A percentile compares a stretch with the other conserved stretches of the same genome.
These are phyloP conservation scores for Poeciliopsis gracilis DNA, from an alignment of 2,797 vertebrate genomes.

Conservation along the genomic window DNA sequence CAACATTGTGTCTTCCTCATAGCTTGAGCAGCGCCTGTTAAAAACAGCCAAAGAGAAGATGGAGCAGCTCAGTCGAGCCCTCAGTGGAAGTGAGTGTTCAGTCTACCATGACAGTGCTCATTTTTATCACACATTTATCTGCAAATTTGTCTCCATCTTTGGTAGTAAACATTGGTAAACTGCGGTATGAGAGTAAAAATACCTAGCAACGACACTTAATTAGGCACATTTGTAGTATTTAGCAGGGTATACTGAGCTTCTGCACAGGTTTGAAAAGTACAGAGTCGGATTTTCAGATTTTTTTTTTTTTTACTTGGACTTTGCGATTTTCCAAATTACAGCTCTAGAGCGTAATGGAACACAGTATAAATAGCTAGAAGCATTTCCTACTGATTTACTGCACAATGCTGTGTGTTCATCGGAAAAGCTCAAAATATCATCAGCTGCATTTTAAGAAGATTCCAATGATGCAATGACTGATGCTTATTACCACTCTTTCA, in stretches of 20 bases:
- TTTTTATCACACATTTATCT: constrained; percentile 42
- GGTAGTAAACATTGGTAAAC: constrained; percentile 23
- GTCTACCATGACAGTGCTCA: constrained; percentile 33
- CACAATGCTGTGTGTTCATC: neutral
- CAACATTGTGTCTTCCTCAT: constrained; percentile 55
- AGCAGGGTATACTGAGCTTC: neutral
- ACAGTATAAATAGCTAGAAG: neutral
- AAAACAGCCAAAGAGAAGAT: constrained; percentile 99
- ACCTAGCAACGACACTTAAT: constrained; percentile 26
- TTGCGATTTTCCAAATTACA: neutral
- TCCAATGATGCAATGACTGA: neutral
- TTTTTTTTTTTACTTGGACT: too few relatives aligned
- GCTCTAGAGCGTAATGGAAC: neutral
- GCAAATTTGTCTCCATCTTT: constrained; percentile 42
- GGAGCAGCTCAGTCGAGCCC: constrained; percentile 96
- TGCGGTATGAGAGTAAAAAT: constrained; percentile 9
- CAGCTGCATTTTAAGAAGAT: neutral
- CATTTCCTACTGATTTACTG: neutral
- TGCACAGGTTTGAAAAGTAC: neutral
- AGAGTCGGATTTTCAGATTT: neutral
- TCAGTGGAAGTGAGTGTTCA: constrained; percentile 90
- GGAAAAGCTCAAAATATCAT: neutral
- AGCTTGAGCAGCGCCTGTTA: constrained; percentile 97
- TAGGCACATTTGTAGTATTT: constrained; percentile 29
- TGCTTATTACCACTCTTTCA: neutral